These are phyloP conservation scores for Bufotes viridis DNA, from an alignment of 2,797 vertebrate species.

Conservation along the genomic window DNA sequence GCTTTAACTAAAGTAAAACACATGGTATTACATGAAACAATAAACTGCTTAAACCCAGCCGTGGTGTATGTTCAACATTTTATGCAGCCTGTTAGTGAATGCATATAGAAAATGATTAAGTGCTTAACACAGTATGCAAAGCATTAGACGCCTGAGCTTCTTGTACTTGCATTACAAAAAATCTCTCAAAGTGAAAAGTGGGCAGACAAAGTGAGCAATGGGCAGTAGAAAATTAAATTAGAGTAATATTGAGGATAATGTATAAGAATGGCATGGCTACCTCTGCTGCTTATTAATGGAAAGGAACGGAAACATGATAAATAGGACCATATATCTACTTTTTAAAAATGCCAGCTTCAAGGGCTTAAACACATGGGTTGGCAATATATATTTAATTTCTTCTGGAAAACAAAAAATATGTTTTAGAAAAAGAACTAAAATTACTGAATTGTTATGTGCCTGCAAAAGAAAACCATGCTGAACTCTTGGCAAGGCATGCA, in stretches of 20 bases:
- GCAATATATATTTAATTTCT: conserved; percentile 11
- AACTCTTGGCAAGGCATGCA: not conserved
- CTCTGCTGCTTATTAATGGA: conserved; percentile 37
- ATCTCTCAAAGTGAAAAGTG: conserved; percentile 54
- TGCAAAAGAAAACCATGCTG: not conserved
- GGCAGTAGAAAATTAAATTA: conserved; percentile 62
- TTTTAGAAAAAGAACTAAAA: conserved; percentile 4
- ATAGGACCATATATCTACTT: conserved; percentile 10
- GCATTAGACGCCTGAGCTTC: conserved; percentile 52
- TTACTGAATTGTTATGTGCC: not conserved
- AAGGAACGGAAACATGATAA: not conserved
- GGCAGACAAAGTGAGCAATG: conserved; percentile 60
- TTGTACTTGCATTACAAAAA: conserved; percentile 45
- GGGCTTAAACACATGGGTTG: conserved; percentile 14
- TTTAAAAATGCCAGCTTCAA: not conserved
- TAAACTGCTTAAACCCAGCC: conserved; percentile 55
- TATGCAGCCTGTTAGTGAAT: conserved; percentile 54
- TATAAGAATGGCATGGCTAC: conserved; percentile 38
- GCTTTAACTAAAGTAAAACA: conserved; percentile 58
- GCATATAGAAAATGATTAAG: conserved; percentile 61
- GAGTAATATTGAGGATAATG: conserved; percentile 54
- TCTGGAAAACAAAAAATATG: conserved; percentile 32
- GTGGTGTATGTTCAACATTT: conserved; percentile 48
- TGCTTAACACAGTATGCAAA: conserved; percentile 60
- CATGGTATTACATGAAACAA: conserved; percentile 55